Evolutionary conservation across 1,140 invertebrate species (phyloP), one percentile per base, ranked within the genome.

Genomic region (Dermatophagoides farinae): DNA sequence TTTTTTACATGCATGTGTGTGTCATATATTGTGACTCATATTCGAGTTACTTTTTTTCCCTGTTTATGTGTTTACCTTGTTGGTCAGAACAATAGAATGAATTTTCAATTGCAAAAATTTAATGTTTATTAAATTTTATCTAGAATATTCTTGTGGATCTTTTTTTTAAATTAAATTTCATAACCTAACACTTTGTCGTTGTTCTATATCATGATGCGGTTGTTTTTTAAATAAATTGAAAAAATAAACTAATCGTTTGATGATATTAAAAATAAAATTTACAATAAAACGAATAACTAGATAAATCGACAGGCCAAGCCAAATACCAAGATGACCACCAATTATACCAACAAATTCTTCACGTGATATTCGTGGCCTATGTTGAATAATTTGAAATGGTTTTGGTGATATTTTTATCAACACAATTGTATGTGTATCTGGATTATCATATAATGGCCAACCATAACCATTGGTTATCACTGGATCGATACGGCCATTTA

Each of bases 311-410:
- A 55, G 53, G 9, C 38, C 38, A 6, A 55, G 31, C 53, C 53
- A 55, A 40, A 55, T 55, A 14, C 53, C 53, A 55, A 55, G 14
- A 23, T 55, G 53, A 14, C 53, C 53, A 55, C 53, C 53, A 55
- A 55, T 40, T 1, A n/a, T 55, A 5, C 53, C 53, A 20, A 55
- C 4, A 38, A 38, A 55, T 11, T 23, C 53, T 44, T 55, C 53
- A 1, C 14, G 1, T 18, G 53, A 39, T n/a, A 55, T 55, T 16
- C 14, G 14, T 23, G 41, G 16, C 6, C 25, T 6, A 40, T 55
- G 53, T 44, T 25, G 14, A 5, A 55, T 23, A 39, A 40, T 39
- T 14, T 14, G 14, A 14, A 38, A 55, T 44, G 53, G 53, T 25
- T 38, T 55, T 1, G 53, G 53, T 20, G 38, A 16, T 18, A 55